A percentile compares a stretch with the other conserved stretches of the same genome.
Conservation (phyloP, 2,888 invertebrate genomes). For the Trisateles emortualis region DNA sequence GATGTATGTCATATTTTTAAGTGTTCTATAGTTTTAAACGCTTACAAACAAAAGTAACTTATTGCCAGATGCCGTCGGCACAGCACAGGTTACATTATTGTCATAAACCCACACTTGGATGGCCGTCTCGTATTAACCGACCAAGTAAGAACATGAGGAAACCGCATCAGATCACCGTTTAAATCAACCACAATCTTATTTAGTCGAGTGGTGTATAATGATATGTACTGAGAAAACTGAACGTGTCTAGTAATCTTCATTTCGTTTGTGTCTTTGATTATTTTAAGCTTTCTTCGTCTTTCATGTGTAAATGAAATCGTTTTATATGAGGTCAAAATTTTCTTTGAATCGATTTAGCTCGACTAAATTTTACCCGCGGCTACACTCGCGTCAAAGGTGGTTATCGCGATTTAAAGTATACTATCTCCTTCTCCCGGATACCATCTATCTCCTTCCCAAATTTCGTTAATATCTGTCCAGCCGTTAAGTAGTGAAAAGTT, state of each 20-base stretch:
- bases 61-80: constrained; percentile 71
- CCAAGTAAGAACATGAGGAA: constrained; percentile 54
- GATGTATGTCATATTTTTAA: constrained; percentile 48
- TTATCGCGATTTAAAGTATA: no score
- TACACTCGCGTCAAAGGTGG: background rate
- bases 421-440: background rate
- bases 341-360: constrained; percentile 12
- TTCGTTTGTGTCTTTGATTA: constrained; percentile 29
- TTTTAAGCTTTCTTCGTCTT: constrained; percentile 43
- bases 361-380: no score
- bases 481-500: no score
- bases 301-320: constrained; percentile 35
- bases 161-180: constrained; percentile 48
- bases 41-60: constrained; percentile 77
- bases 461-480: no score
- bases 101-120: constrained; percentile 60
- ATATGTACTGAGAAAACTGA: constrained; percentile 45
- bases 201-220: constrained; percentile 49
- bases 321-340: constrained; percentile 31
- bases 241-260: constrained; percentile 39
- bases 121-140: constrained; percentile 59
- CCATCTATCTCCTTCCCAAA: no score
- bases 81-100: constrained; percentile 74
- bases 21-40: constrained; percentile 72
- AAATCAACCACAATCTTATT: constrained; percentile 39